Evolutionary conservation across 1,140 invertebrate genomes (phyloP), one percentile per base, ranked within the genome.

Genomic region (Phocides pigmalion): DNA sequence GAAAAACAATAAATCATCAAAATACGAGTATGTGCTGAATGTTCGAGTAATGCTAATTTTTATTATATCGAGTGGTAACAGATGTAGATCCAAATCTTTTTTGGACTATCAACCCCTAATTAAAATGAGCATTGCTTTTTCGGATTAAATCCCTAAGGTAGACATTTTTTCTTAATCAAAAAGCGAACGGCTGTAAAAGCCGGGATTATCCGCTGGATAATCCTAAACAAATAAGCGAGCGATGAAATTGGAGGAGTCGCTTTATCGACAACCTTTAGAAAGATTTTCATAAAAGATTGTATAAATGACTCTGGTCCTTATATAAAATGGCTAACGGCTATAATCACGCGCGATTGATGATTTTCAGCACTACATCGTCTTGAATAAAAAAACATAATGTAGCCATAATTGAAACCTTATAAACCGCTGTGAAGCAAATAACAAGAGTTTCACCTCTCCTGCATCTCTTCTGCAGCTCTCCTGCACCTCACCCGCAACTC

Each of bases 161-260:
- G 28, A 11, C 28, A 32, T 32, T 32, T 32, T 28, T 32, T 32
- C 9, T 15, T 50, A 50, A 50, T 50, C 47, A 50, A 28, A 17
- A 50, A 50, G 47, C 15, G 14, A 50, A 28, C 12, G 47, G 25
- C 47, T 32, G 14, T 50, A 11, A 32, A 50, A 50, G n/a, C 47
- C 12, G 8, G 42, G 47, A 50, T 50, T 50, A 50, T 12, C 47
- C 12, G 8, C 2, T 14, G 25, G 22, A 50, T 50, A 28, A 28
- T 32, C 25, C 47, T 3, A 50, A 50, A 16, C 47, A 25, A 32
- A 50, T 35, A 50, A 25, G 47, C 22, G 20, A 32, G 47, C 47
- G 25, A 32, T 50, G 20, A 35, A 50, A 50, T 32, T 50, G 42
- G 17, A 20, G 1, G 17, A 32, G 28, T 11, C 28, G 9, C 17